phyloP scores from a whole-genome alignment of 2,113 vertebrate genomes.

The Apistogramma diplotaenia region DNA sequence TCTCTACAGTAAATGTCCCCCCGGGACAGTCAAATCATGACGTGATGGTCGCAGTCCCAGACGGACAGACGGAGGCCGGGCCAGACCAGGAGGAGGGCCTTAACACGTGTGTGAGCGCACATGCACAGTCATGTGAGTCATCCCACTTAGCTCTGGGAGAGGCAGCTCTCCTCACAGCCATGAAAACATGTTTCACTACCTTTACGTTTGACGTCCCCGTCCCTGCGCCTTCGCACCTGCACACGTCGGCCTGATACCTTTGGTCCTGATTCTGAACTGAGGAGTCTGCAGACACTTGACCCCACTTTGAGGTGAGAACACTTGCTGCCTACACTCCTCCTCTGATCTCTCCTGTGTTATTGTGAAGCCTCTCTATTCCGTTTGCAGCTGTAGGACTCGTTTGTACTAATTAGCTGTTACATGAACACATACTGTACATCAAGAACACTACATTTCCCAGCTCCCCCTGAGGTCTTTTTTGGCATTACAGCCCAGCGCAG shows the following conservation, averaged over 20 bases:
- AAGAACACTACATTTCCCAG: conserved; percentile 34
- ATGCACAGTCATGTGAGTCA: rapidly evolving
- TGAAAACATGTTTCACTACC: background rate
- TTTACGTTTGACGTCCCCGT: rapidly evolving
- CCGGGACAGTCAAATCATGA: too few relatives aligned
- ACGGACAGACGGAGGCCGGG: background rate
- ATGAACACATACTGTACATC: conserved; percentile 24
- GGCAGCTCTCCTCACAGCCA: background rate
- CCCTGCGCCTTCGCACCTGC: background rate
- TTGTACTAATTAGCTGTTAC: conserved; percentile 9
- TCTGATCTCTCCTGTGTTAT: background rate
- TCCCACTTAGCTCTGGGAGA: background rate
- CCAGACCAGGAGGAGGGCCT: background rate
- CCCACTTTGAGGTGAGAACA: background rate
- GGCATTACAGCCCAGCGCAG: conserved; percentile 10
- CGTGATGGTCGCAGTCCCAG: too few relatives aligned
- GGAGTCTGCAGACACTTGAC: background rate
- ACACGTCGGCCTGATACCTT: background rate
- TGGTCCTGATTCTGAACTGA: background rate
- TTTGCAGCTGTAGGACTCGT: background rate
- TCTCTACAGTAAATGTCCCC: too few relatives aligned
- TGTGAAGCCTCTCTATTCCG: background rate
- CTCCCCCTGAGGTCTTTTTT: conserved; percentile 19
- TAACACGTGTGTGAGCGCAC: too few relatives aligned
- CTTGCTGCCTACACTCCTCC: background rate